Evolutionary conservation across 2,797 vertebrate genomes (phyloP).

Genomic region (Serranus cabrilla): DNA sequence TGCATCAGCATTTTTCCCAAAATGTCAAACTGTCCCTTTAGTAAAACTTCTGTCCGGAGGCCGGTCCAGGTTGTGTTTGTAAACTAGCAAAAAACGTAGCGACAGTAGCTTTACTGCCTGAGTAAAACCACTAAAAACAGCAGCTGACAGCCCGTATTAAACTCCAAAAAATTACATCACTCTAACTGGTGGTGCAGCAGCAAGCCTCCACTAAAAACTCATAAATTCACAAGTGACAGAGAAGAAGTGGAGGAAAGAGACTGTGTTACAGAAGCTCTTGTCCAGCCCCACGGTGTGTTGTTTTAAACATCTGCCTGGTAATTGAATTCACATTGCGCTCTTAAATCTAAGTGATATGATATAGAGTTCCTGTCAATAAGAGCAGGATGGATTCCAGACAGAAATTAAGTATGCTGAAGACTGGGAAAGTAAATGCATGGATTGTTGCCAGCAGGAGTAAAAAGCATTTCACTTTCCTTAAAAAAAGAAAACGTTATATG

Average conservation of each 20-base stretch:
- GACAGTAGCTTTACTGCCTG: slow-evolving; percentile 37
- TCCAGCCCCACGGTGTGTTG: slow-evolving; percentile 56
- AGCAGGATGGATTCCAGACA: slow-evolving; percentile 65
- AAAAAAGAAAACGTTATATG: slow-evolving; percentile 23
- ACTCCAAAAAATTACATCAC: slow-evolving; percentile 65
- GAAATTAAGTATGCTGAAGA: slow-evolving; percentile 48
- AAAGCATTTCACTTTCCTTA: slow-evolving; percentile 44
- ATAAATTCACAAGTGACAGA: slow-evolving; percentile 74
- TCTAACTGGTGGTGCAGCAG: slow-evolving; percentile 62
- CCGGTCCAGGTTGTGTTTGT: slow-evolving; percentile 21
- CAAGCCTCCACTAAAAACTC: slow-evolving; percentile 59
- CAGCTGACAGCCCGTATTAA: slow-evolving; percentile 46
- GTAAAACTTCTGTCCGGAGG: slow-evolving; percentile 4
- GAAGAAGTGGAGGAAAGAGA: slow-evolving; percentile 51
- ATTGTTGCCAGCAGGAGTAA: slow-evolving; percentile 47
- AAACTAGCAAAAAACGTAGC: slow-evolving; percentile 13
- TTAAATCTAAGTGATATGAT: slow-evolving; percentile 76
- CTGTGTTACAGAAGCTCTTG: slow-evolving; percentile 64
- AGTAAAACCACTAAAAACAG: slow-evolving; percentile 43
- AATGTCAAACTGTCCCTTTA: slow-evolving; percentile 7
- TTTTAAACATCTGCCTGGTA: slow-evolving; percentile 77
- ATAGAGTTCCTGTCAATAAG: slow-evolving; percentile 78
- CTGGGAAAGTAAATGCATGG: slow-evolving; percentile 47
- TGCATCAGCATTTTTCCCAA: background rate
- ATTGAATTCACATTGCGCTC: slow-evolving; percentile 77